Evolutionary conservation across 2,797 vertebrate genomes (phyloP), one percentile per base, ranked within the genome.

Genomic region (Pterois miles): DNA sequence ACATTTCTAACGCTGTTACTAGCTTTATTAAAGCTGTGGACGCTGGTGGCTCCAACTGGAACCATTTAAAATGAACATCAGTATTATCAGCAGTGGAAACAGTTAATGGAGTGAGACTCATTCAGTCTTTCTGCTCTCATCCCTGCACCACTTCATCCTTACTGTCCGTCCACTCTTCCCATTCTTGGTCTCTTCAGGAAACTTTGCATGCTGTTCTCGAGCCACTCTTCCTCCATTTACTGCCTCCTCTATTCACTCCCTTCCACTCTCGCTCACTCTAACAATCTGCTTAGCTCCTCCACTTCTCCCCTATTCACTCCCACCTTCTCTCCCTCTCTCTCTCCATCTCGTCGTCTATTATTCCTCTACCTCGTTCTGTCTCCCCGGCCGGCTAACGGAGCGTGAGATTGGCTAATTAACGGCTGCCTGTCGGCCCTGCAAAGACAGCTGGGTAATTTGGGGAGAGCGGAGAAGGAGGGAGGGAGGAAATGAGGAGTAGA

Each of bases 351-450:
- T 33, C 7, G 33, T 38, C 85, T 89, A 87, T 91, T 89, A 85
- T 91, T 83, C 33, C 88, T 74, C 85, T 74, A 84, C 88, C 90
- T 86, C 79, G 79, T 84, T 90, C 91, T 76, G 82, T 89, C 90
- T 91, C 86, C 78, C 23, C 82, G 65, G 71, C 88, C 76, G 84
- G 82, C 89, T 91, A 94, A 93, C 92, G 77, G 93, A 93, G 90
- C 93, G 85, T 93, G 90, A 93, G 93, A 94, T 94, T 93, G 89
- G 87, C 92, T 94, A 94, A 94, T 94, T 94, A 94, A 93, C 88
- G 91, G 91, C 88, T 93, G 91, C 89, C 90, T 91, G 91, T 91
- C 84, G 87, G 89, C 88, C 86, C 86, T 82, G 92, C 91, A 91
- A 90, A 93, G 93, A 91, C 91, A 93, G 93, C 93, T 91, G 93